Conservation (phyloP, 2,113 vertebrate species). For the Alethe castanea region DNA sequence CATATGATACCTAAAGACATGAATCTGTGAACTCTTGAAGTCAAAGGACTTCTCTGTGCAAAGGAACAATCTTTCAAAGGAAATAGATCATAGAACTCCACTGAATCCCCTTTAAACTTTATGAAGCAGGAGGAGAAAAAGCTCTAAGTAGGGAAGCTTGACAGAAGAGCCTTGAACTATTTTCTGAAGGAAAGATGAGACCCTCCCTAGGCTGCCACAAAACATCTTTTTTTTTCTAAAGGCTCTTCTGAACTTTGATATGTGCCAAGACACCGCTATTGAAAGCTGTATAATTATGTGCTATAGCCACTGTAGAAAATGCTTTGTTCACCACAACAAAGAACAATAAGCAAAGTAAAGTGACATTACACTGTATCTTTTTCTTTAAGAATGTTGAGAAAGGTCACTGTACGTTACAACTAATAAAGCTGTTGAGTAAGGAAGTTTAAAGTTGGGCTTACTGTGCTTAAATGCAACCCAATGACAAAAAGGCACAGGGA, state of each 20-base stretch:
- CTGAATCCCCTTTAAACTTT: conserved; percentile 92
- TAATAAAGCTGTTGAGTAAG: conserved; percentile 85
- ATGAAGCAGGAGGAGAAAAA: conserved; percentile 88
- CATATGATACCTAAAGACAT: conserved; percentile 88
- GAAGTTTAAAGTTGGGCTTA: conserved; percentile 79
- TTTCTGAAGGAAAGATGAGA: conserved; percentile 95
- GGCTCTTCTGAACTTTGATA: conserved; percentile 87
- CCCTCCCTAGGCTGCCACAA: conserved; percentile 93
- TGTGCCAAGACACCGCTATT: conserved; percentile 85
- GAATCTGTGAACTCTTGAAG: conserved; percentile 87
- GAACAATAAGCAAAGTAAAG: conserved; percentile 85
- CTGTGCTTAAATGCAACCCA: conserved; percentile 77
- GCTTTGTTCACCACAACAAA: conserved; percentile 86
- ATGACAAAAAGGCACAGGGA: conserved; percentile 76
- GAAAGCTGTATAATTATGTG: conserved; percentile 86
- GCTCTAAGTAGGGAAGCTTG: conserved; percentile 86
- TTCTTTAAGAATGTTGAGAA: conserved; percentile 85
- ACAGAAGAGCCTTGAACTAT: conserved; percentile 94
- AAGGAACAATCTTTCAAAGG: conserved; percentile 86
- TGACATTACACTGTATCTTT: conserved; percentile 82
- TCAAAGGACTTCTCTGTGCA: conserved; percentile 85
- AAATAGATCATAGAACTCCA: conserved; percentile 87
- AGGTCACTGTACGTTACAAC: conserved; percentile 78
- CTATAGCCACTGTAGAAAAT: conserved; percentile 83
- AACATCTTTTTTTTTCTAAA: conserved; percentile 90